Base-by-base conservation (phyloP, 2,113 vertebrate genomes). In the Balaenoptera acutorostrata region DNA sequence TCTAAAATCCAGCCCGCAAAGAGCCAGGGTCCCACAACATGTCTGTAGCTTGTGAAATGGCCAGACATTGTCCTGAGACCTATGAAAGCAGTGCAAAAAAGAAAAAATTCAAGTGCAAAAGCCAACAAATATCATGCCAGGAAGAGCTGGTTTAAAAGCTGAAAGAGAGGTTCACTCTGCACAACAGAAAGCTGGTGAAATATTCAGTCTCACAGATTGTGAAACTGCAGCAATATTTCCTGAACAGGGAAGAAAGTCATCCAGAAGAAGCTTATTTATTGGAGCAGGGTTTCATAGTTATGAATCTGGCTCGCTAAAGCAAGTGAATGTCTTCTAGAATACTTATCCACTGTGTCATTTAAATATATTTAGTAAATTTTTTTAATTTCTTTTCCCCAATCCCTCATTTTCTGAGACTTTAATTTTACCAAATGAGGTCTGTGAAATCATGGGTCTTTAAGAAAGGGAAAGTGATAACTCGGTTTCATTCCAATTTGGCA, bases 321-420 rank as follows among this genome's bases (percentile, higher is more conserved):
- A 78, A 93, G 55, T 55, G 63, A 89, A 41, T 80, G 36, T 39
- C 49, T 89, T 90, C 86, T 17, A 75, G 77, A 75, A 87, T 92
- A 83, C n/a, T 74, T 75, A 94, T 64, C 82, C 52, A 20, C 46
- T 97, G 57, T 71, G 55, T 63, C 83, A 52, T 88, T 71, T 71
- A 77, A 71, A 80, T 92, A 14, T 46, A 86, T 72, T 91, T 74
- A 68, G 86, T 69, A 33, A 95, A 75, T 49, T 33, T 85, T 96
- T 80, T 25, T 36, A 96, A 68, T 87, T 77, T 20, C 39, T 97
- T 74, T 96, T 80, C 14, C 41, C 41, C 55, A 95, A 14, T 7
- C 29, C 15, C 29, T 94, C 86, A 64, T 94, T 94, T 97, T 88
- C 85, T 95, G 46, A 95, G 85, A 86, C 18, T 68, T 89, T 88